Conservation (phyloP, 2,113 vertebrate species). For the Cryptotis parvus region DNA sequence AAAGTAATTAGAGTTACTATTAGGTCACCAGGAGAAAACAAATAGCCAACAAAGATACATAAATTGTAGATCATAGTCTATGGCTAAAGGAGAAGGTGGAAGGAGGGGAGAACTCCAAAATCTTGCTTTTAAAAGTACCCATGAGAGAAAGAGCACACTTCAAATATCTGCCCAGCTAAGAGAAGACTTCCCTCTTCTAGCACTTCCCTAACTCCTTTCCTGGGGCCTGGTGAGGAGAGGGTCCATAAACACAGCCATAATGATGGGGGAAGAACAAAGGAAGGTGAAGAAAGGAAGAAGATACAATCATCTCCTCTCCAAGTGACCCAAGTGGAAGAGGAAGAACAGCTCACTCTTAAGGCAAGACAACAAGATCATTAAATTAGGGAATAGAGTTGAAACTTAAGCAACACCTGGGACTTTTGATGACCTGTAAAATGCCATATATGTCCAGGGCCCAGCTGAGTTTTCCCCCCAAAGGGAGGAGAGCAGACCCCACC, state of each 20-base stretch:
- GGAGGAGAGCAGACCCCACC: neutral
- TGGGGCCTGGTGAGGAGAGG: neutral
- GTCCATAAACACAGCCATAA: neutral
- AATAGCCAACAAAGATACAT: neutral
- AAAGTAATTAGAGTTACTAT: neutral
- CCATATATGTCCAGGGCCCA: neutral
- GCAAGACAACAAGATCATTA: neutral
- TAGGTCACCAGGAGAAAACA: neutral
- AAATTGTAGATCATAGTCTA: neutral
- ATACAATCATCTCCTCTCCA: neutral
- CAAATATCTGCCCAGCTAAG: neutral
- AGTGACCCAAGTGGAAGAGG: neutral
- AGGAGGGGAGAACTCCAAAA: neutral
- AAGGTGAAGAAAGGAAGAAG: neutral
- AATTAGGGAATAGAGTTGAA: neutral
- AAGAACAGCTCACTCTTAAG: neutral
- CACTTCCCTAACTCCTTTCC: neutral
- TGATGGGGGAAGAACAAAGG: neutral
- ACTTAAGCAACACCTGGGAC: neutral
- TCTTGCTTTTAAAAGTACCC: neutral
- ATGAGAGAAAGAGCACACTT: neutral
- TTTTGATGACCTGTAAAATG: neutral
- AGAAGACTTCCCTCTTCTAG: neutral
- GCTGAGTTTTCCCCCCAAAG: conserved; percentile 38
- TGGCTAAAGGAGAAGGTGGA: neutral